phyloP scores from a whole-genome alignment of 2,113 vertebrate genomes.

The Pangasianodon gigas region DNA sequence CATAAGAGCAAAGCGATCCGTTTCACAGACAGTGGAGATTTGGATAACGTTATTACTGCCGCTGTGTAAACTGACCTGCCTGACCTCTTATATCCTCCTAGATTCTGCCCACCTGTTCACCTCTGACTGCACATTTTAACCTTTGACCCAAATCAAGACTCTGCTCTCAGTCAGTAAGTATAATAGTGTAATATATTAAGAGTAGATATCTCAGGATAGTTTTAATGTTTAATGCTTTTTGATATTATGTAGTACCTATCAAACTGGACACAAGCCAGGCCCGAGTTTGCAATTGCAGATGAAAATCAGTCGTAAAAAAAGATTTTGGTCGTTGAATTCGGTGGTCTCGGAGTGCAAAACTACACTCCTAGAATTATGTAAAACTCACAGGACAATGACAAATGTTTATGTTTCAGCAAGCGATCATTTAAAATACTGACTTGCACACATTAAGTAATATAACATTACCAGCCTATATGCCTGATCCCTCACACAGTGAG shows the following conservation, averaged over 20 bases:
- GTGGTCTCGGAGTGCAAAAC: neutral
- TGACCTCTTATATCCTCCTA: conserved; percentile 32
- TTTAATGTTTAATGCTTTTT: neutral
- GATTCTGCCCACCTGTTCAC: conserved; percentile 45
- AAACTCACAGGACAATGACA: neutral
- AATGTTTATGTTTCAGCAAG: neutral
- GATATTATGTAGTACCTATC: neutral
- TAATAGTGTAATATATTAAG: neutral
- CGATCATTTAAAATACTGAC: neutral
- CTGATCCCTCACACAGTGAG: neutral
- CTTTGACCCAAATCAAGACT: conserved; percentile 22
- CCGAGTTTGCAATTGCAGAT: neutral
- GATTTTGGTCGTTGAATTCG: neutral
- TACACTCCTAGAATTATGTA: no score
- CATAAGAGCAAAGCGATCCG: conserved; percentile 55
- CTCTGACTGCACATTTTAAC: conserved; percentile 41
- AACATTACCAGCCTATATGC: neutral
- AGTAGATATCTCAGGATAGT: neutral
- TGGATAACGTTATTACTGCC: conserved; percentile 19
- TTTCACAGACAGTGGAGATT: conserved; percentile 44
- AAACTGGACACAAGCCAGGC: neutral
- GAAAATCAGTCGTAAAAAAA: neutral
- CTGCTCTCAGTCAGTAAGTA: neutral
- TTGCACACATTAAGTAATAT: neutral
- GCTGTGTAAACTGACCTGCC: conserved; percentile 47